Evolutionary conservation across 1,140 invertebrate species (phyloP).

Genomic region (Hormaphis cornu): DNA sequence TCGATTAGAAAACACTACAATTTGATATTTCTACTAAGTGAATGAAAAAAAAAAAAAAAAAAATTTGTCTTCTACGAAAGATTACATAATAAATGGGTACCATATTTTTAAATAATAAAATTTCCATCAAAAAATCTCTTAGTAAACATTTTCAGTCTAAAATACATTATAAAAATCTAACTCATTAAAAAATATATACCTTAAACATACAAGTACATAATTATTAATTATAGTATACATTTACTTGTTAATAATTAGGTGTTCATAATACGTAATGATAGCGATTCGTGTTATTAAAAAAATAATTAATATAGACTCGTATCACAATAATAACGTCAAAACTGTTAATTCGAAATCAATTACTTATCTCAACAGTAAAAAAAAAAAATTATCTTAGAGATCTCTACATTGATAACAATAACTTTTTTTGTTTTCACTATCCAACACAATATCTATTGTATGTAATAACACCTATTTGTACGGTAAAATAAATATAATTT

Average conservation of each 20-base stretch:
- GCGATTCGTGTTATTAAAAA: neutral
- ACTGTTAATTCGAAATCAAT: constrained; percentile 17
- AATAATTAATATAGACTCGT: neutral
- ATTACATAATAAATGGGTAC: neutral
- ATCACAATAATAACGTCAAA: constrained; percentile 22
- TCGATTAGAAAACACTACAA: too few relatives aligned
- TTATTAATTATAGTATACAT: neutral
- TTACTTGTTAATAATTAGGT: neutral
- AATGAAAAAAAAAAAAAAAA: neutral
- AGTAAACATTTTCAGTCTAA: constrained; percentile 23
- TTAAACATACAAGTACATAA: constrained; percentile 6
- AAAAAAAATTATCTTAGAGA: constrained; percentile 7
- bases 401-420: constrained; percentile 9
- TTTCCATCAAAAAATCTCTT: neutral
- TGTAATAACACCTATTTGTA: too few relatives aligned
- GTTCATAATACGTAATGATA: neutral
- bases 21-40: too few relatives aligned
- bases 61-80: neutral
- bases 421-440: neutral
- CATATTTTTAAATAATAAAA: neutral
- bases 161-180: constrained; percentile 26
- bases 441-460: neutral
- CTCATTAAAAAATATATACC: constrained; percentile 21
- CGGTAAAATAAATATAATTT: constrained; percentile 11
- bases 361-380: constrained; percentile 11